Percentiles rank a stretch among this genome's conserved stretches.
These are phyloP conservation scores for Cybosia mesomella DNA, from an alignment of 2,888 invertebrate species.

Conservation along the genomic window DNA sequence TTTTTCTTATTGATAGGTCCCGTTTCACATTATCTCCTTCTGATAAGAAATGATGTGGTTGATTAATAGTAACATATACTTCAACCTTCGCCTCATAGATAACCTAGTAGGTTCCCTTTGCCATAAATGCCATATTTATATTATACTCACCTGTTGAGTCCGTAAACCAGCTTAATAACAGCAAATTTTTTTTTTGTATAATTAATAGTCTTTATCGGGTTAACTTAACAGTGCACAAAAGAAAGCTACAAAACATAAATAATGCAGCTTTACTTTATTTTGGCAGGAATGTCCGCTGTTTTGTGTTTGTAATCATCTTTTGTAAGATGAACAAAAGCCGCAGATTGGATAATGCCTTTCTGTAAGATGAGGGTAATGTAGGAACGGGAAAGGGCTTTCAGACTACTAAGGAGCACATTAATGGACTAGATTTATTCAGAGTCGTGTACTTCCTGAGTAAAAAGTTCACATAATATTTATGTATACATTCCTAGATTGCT, in stretches of 20 bases:
- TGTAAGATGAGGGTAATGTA: constrained; percentile 29
- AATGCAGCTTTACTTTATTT: constrained; percentile 30
- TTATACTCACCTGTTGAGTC: neutral
- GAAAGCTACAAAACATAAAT: constrained; percentile 27
- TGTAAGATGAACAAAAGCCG: constrained; percentile 45
- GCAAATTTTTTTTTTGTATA: constrained; percentile 21
- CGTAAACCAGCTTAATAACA: constrained; percentile 5
- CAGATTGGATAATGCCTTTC: constrained; percentile 48
- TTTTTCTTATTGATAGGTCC: no score
- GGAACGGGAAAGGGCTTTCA: constrained; percentile 20
- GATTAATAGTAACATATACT: no score
- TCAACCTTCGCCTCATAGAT: no score
- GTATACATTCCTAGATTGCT: neutral
- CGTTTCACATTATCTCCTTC: no score
- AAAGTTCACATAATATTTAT: constrained; percentile 4
- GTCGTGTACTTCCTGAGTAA: neutral
- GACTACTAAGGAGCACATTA: constrained; percentile 12
- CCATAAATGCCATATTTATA: no score
- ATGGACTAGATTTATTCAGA: constrained; percentile 16
- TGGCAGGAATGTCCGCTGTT: constrained; percentile 41
- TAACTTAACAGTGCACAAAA: constrained; percentile 37
- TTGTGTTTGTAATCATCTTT: constrained; percentile 51
- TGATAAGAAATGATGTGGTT: no score
- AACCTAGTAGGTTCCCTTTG: neutral
- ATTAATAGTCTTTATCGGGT: constrained; percentile 33